Conservation (phyloP, 2,113 vertebrate genomes). For the Rhabdomys dilectus region DNA sequence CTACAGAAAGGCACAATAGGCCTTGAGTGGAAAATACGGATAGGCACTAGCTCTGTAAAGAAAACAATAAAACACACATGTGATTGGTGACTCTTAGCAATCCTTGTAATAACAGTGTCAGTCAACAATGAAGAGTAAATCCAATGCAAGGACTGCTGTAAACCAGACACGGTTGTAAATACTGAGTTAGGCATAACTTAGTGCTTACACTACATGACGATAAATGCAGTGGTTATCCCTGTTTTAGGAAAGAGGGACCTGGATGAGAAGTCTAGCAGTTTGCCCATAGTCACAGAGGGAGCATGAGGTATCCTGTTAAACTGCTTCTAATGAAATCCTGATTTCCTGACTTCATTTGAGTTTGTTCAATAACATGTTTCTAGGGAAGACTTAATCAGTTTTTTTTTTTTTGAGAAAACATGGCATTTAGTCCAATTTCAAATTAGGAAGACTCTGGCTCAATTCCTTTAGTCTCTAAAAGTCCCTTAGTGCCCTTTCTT, state of each 20-base stretch:
- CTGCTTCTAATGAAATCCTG: slow-evolving; percentile 63
- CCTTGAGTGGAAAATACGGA: slow-evolving; percentile 4
- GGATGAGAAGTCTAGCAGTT: neutral
- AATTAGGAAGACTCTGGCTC: slow-evolving; percentile 79
- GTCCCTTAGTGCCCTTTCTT: slow-evolving; percentile 82
- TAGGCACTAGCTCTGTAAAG: slow-evolving; percentile 12
- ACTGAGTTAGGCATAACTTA: neutral
- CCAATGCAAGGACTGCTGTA: neutral
- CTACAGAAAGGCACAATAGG: neutral
- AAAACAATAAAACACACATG: slow-evolving; percentile 3
- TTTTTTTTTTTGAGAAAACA: slow-evolving; percentile 76
- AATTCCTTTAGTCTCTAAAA: slow-evolving; percentile 82
- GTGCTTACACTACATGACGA: neutral
- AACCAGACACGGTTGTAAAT: neutral
- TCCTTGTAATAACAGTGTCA: slow-evolving; percentile 32
- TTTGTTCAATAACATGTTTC: slow-evolving; percentile 75
- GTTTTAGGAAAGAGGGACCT: neutral
- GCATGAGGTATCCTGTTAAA: slow-evolving; percentile 4
- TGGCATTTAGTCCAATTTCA: slow-evolving; percentile 72
- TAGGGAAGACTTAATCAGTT: slow-evolving; percentile 74
- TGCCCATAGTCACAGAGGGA: neutral
- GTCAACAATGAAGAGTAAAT: neutral
- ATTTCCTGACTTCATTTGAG: slow-evolving; percentile 63
- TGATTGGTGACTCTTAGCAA: slow-evolving; percentile 38
- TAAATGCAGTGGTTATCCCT: neutral